These are phyloP conservation scores for Halesus radiatus DNA, from an alignment of 1,140 invertebrate genomes.

Conservation along the genomic window DNA sequence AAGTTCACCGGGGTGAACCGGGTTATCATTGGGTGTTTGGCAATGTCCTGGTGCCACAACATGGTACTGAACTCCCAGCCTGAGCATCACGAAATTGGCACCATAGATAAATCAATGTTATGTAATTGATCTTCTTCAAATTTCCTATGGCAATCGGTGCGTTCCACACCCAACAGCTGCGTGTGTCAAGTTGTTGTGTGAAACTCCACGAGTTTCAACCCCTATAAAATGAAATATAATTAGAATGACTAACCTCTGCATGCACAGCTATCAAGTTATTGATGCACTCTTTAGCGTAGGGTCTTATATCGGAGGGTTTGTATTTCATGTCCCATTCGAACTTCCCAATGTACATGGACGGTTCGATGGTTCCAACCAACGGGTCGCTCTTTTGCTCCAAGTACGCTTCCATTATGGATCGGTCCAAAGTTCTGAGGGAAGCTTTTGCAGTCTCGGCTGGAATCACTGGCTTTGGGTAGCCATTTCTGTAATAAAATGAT, in stretches of 20 bases:
- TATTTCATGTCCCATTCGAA: conserved; percentile 88
- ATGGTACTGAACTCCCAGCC: no score
- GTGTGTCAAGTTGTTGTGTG: no score
- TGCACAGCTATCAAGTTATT: conserved; percentile 94
- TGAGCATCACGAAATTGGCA: no score
- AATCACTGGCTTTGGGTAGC: conserved; percentile 80
- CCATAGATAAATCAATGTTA: no score
- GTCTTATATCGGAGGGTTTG: conserved; percentile 82
- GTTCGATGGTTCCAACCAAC: conserved; percentile 93
- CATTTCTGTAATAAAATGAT: conserved; percentile 64
- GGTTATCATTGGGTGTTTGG: no score
- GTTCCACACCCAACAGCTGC: no score
- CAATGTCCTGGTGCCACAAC: no score
- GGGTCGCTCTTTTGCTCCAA: conserved; percentile 94
- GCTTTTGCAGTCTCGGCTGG: conserved; percentile 72
- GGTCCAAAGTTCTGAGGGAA: conserved; percentile 77
- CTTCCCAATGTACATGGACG: conserved; percentile 92
- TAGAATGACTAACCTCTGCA: conserved; percentile 85
- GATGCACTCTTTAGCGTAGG: conserved; percentile 93
- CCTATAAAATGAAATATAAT: no score
- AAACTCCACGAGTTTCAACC: no score
- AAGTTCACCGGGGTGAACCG: no score
- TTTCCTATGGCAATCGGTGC: no score
- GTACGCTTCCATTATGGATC: conserved; percentile 84
- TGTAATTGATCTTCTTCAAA: no score